Conservation (phyloP, 1,140 invertebrate species). For the Probaryconus sp. region DNA sequence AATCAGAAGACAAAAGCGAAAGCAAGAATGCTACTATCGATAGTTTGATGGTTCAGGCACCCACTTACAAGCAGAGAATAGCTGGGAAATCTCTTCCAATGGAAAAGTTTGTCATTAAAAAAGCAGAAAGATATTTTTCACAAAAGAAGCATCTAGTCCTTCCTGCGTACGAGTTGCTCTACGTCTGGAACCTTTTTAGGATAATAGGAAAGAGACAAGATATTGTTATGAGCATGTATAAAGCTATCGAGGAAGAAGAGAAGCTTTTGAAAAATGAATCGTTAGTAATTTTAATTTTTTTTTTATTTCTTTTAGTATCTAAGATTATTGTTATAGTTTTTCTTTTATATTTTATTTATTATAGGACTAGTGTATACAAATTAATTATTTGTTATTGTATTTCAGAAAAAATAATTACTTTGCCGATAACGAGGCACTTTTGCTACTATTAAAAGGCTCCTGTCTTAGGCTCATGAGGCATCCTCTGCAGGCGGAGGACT, state of each 20-base stretch:
- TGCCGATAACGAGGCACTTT: constrained; percentile 88
- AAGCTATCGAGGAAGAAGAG: constrained; percentile 84
- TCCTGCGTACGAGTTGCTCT: constrained; percentile 92
- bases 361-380: no score
- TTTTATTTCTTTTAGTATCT: constrained; percentile 19
- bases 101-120: constrained; percentile 96
- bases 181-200: constrained; percentile 95
- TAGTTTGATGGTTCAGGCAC: constrained; percentile 84
- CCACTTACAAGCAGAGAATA: constrained; percentile 91
- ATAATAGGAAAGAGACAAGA: constrained; percentile 86
- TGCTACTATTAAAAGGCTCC: constrained; percentile 89
- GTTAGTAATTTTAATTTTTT: constrained; percentile 61
- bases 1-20: constrained; percentile 78
- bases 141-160: constrained; percentile 87
- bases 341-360: no score
- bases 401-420: constrained; percentile 80
- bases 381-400: constrained; percentile 39
- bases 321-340: no score
- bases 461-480: constrained; percentile 87
- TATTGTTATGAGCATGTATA: constrained; percentile 84
- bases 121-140: constrained; percentile 86
- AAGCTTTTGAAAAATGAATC: constrained; percentile 67
- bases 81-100: constrained; percentile 97
- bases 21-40: constrained; percentile 79
- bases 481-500: constrained; percentile 86